Evolutionary conservation across 2,113 vertebrate genomes (phyloP).

Genomic region (Melospiza georgiana): DNA sequence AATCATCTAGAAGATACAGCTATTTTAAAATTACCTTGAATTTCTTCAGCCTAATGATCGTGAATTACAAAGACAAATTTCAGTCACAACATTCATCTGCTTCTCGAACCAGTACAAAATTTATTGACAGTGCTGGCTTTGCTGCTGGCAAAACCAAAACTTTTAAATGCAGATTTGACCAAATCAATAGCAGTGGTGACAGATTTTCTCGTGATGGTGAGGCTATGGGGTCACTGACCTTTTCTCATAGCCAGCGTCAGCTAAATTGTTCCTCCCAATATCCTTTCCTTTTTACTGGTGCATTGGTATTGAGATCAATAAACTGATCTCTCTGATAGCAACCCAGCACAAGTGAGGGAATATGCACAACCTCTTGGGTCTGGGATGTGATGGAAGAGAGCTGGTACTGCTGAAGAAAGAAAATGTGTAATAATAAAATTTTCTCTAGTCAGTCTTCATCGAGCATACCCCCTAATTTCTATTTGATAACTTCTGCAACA

Average conservation of each 20-base stretch:
- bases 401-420: background rate
- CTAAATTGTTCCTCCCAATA: background rate
- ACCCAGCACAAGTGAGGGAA: background rate
- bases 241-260: background rate
- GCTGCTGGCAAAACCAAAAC: background rate
- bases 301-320: background rate
- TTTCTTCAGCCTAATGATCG: background rate
- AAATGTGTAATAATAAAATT: background rate
- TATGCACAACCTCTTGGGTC: accelerated
- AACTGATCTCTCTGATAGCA: background rate
- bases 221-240: background rate
- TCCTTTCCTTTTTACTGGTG: background rate
- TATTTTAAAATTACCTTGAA: background rate
- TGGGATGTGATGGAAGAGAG: background rate
- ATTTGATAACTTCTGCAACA: background rate
- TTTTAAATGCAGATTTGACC: background rate
- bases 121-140: background rate
- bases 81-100: background rate
- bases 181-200: background rate
- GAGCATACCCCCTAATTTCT: background rate
- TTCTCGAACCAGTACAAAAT: background rate
- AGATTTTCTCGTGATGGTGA: background rate
- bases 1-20: background rate
- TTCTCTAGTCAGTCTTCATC: background rate
- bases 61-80: background rate